Base-by-base conservation (phyloP, 2,113 vertebrate species). In the Pionites leucogaster region DNA sequence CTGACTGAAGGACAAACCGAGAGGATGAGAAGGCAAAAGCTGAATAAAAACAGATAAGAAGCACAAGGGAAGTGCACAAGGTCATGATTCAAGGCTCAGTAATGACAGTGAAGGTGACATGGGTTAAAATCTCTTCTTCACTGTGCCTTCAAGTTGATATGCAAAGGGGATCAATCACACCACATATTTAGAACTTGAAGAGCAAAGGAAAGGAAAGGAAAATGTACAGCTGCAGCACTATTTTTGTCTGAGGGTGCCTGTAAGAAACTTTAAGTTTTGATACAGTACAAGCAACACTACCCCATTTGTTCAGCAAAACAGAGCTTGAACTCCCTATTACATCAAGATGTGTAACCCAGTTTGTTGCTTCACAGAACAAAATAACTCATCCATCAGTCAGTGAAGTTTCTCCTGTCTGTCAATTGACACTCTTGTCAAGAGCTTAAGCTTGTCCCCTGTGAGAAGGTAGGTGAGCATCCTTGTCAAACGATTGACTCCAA, bases 51-150 rank as follows among this genome's bases (percentile, higher is more conserved):
- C 37, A 53, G 22, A 29, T 37, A 53, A 64, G 62, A 39, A 69
- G 33, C 12, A 53, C 7, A 67, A 25, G 24, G 8, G 37, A 86
- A 76, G 19, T 4, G 2, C 11, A 53, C 24, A 85, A 68, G 50
- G 23, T 37, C 46, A 8, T 70, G 57, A 76, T 60, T 92, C 31
- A 77, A 82, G 52, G 53, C 76, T 41, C 50, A 80, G 49, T 76
- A 57, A 74, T 16, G n/a, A 69, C 14, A 72, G 57, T 52, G 44
- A 92, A 85, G 23, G 29, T 29, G 70, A 86, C 74, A 29, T 3
- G 16, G 28, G 60, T 74, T 95, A 82, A 92, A 92, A 84, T 50
- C 37, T 41, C 37, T 81, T 57, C 60, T 86, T 74, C 50, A 53
- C 11, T 41, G 35, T 39, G 60, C 31, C 37, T 62, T 67, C 69